Conservation (phyloP, 2,113 vertebrate genomes). For the Thymallus thymallus region DNA sequence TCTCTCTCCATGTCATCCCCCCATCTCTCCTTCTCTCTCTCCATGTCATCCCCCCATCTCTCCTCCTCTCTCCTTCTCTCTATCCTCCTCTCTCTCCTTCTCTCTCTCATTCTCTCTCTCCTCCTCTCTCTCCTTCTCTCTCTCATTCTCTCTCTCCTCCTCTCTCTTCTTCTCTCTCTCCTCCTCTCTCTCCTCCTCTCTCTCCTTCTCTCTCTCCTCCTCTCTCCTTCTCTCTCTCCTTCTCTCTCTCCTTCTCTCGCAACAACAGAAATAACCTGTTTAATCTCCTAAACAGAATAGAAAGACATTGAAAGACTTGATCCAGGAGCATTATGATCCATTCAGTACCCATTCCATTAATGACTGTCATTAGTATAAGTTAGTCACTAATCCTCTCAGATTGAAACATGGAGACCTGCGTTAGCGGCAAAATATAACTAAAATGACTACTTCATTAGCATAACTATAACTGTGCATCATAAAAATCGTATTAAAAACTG, state of each 20-base stretch:
- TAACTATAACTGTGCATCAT: conserved; percentile 96
- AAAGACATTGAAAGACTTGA: not conserved
- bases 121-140: no score
- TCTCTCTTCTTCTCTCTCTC: no score
- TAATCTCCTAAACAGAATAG: conserved; percentile 44
- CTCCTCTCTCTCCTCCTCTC: no score
- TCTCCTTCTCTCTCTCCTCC: no score
- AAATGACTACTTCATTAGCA: conserved; percentile 99
- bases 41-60: accelerated
- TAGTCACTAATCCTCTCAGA: conserved; percentile 82
- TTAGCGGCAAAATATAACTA: conserved; percentile 94
- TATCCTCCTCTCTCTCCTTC: accelerated
- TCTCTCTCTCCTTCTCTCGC: conserved; percentile 9
- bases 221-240: no score
- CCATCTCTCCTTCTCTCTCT: no score
- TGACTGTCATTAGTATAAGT: conserved; percentile 81
- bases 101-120: no score
- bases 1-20: no score
- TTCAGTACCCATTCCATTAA: conserved; percentile 67
- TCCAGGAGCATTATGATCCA: conserved; percentile 33
- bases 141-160: no score
- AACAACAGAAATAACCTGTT: conserved; percentile 20
- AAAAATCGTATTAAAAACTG: conserved; percentile 99
- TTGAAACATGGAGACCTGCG: conserved; percentile 85
- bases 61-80: no score